Evolutionary conservation across 2,113 vertebrate genomes (phyloP).

Genomic region (Oxygymnocypris stewartii): DNA sequence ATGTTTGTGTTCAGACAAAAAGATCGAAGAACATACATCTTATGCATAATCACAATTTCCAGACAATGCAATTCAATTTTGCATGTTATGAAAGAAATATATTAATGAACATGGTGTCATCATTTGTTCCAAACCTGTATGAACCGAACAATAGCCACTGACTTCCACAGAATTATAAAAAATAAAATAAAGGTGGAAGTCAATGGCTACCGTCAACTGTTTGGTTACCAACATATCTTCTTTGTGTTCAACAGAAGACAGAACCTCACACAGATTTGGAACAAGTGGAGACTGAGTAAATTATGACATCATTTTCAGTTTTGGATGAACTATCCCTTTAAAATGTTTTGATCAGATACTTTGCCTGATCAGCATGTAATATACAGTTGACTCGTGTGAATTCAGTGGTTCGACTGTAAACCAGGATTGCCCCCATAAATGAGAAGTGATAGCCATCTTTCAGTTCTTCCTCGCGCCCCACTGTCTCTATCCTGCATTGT

Average conservation of each 20-base stretch:
- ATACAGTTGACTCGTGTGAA: neutral
- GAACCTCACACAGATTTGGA: neutral
- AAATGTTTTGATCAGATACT: too few relatives aligned
- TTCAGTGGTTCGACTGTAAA: neutral
- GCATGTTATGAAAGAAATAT: neutral
- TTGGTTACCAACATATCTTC: neutral
- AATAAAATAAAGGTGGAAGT: too few relatives aligned
- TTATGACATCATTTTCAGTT: neutral
- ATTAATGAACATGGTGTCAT: neutral
- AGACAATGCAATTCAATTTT: neutral
- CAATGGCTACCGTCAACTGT: neutral
- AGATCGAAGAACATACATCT: neutral
- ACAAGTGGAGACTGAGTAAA: neutral
- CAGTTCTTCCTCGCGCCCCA: neutral
- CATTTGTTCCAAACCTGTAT: neutral
- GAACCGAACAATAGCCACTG: neutral
- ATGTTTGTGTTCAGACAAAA: neutral
- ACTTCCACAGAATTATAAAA: neutral
- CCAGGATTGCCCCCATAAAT: slow-evolving; percentile 30
- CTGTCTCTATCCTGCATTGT: slow-evolving; percentile 31
- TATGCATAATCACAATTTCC: neutral
- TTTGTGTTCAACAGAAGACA: neutral
- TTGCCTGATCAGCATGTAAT: neutral
- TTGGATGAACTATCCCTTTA: neutral
- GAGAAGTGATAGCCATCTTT: slow-evolving; percentile 27